Percentiles rank a stretch among this genome's conserved stretches.
These are phyloP conservation scores for Pachycephala philippinensis DNA, from an alignment of 2,113 vertebrate genomes.

Conservation along the genomic window DNA sequence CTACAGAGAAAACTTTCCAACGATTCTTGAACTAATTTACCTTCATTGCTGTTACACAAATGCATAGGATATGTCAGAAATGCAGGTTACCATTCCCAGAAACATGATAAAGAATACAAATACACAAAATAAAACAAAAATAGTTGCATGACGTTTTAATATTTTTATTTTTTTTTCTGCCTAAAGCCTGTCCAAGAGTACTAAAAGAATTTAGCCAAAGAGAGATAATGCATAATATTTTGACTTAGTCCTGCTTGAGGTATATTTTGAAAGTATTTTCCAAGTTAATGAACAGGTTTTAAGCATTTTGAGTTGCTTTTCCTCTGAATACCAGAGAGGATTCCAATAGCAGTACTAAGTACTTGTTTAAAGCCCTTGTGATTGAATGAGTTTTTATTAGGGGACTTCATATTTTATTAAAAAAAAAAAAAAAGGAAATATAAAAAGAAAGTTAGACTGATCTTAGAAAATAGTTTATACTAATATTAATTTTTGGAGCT, in stretches of 20 bases:
- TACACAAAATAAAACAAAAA: neutral
- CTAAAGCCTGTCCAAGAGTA: neutral
- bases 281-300: neutral
- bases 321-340: neutral
- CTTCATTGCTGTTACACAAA: neutral
- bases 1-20: neutral
- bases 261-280: neutral
- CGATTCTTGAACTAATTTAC: neutral
- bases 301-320: neutral
- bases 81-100: neutral
- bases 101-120: neutral
- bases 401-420: neutral
- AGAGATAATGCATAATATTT: neutral
- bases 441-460: neutral
- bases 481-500: neutral
- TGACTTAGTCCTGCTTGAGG: neutral
- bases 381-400: neutral
- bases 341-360: neutral
- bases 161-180: neutral
- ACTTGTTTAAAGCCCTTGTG: neutral
- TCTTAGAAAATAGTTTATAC: neutral
- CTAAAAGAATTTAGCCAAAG: neutral
- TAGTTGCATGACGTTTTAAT: neutral
- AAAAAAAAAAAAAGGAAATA: no score
- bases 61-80: neutral